Evolutionary conservation across 1,140 invertebrate genomes (phyloP).

Genomic region (Hypothenemus hampei): DNA sequence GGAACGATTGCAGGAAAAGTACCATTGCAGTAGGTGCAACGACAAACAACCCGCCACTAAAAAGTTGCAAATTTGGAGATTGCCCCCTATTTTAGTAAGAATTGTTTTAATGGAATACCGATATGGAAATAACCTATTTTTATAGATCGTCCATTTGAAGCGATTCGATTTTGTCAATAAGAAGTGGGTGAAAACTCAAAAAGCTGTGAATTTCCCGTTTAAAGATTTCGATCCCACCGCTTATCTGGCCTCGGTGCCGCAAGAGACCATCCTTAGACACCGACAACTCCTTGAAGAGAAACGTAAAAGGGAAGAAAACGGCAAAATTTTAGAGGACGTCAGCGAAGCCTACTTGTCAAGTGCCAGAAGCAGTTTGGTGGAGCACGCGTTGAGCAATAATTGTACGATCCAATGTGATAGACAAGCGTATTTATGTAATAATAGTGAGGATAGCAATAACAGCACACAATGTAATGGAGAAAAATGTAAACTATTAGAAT

Average conservation of each 20-base stretch:
- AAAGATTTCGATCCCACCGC: slow-evolving; percentile 76
- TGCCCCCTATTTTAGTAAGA: slow-evolving; percentile 77
- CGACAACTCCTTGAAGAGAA: slow-evolving; percentile 49
- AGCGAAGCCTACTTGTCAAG: slow-evolving; percentile 14
- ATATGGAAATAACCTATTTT: slow-evolving; percentile 10
- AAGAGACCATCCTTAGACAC: slow-evolving; percentile 64
- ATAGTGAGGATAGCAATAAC: slow-evolving; percentile 14
- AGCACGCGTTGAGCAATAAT: not conserved
- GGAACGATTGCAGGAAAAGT: slow-evolving; percentile 78
- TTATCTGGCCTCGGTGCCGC: slow-evolving; percentile 71
- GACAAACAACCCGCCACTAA: slow-evolving; percentile 78
- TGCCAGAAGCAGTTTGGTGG: slow-evolving; percentile 6
- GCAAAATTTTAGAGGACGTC: slow-evolving; percentile 19
- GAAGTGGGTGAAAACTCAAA: slow-evolving; percentile 91
- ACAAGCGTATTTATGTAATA: slow-evolving; percentile 1
- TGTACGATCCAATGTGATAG: slow-evolving; percentile 13
- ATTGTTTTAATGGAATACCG: not conserved
- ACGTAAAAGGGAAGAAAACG: slow-evolving; percentile 18
- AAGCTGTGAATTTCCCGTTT: slow-evolving; percentile 83
- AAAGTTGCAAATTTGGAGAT: slow-evolving; percentile 83
- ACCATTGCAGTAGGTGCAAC: slow-evolving; percentile 78
- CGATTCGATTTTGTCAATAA: slow-evolving; percentile 83
- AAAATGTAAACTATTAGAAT: slow-evolving; percentile 21
- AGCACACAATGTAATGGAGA: slow-evolving; percentile 11
- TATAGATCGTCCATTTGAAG: slow-evolving; percentile 83